Base-by-base conservation (phyloP, 2,888 invertebrate genomes). In the Agonum fuliginosum region DNA sequence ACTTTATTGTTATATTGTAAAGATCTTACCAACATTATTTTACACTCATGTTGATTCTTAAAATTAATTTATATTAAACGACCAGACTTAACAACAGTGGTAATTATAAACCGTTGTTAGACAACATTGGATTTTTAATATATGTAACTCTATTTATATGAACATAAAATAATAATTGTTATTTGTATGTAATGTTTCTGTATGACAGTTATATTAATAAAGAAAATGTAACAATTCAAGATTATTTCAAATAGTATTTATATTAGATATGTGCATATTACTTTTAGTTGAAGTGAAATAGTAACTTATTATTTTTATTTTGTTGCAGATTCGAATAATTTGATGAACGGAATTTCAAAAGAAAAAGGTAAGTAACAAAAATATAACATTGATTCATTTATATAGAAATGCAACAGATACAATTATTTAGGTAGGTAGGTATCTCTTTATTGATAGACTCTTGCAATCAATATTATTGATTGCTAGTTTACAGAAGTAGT, bases 121-220 rank as follows among this genome's bases (percentile, higher is more conserved):
- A n/a, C 27, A 19, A 30, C 30, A 30, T 62, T 62, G 27, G 17
- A 62, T 30, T 30, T 62, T 24, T 62, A 62, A 30, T 30, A 1
- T 62, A 30, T 22, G 54, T 54, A 30, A 14, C 27, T 30, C 17
- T 30, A 30, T 62, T 62, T 17, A 30, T 14, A 62, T n/a, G 3
- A 62, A 14, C 1, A 3, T 2, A 58, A 3, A 62, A 34, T 51
- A 30, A 30, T 24, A 20, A 30, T 62, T 62, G 17, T 62, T 62
- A 62, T 62, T 62, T 62, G 34, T 62, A 24, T 22, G 22, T 62
- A 62, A 62, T 62, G 20, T 62, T 62, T 54, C 17, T 62, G 34
- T 62, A 62, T 30, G 10, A n/a, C 5, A 62, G 12, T 30, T 62
- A 62, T 62, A 27, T 62, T 34, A 62, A 62, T 62, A 62, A 62